phyloP scores from a whole-genome alignment of 1,140 invertebrate genomes.

The Anagrus nilaparvatae region DNA sequence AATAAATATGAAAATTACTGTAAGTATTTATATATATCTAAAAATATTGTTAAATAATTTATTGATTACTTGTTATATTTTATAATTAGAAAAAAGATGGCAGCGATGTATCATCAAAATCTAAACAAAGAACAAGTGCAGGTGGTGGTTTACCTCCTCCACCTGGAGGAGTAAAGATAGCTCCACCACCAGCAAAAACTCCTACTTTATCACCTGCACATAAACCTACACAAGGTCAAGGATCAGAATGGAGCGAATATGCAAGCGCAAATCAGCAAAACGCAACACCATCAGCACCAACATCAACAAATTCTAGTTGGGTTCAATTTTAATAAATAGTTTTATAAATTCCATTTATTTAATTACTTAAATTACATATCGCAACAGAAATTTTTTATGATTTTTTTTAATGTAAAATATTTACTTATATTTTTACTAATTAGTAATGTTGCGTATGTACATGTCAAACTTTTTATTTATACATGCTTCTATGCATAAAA shows the following conservation, averaged over 20 bases:
- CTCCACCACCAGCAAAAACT: conserved; percentile 53
- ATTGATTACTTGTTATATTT: conserved; percentile 10
- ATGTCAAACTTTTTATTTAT: no score
- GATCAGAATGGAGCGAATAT: conserved; percentile 70
- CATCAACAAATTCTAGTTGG: conserved; percentile 53
- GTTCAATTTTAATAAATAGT: conserved; percentile 55
- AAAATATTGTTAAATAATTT: conserved; percentile 1
- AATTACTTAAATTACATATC: no score
- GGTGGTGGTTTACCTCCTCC: conserved; percentile 74
- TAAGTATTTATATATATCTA: conserved; percentile 41
- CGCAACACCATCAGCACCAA: conserved; percentile 30
- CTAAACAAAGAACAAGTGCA: conserved; percentile 47
- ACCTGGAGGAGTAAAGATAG: conserved; percentile 60
- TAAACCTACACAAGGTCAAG: conserved; percentile 41
- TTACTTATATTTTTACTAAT: conserved; percentile 11
- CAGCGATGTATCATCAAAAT: conserved; percentile 52
- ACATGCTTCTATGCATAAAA: no score
- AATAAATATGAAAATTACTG: conserved; percentile 96
- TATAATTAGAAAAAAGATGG: conserved; percentile 74
- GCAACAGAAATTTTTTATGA: no score
- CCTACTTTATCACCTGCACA: conserved; percentile 63
- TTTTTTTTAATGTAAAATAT: conserved; percentile 15
- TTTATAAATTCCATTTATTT: no score
- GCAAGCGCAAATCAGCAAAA: conserved; percentile 41
- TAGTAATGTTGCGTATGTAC: conserved; percentile 18